A percentile compares a stretch with the other conserved stretches of the same genome.
These are phyloP conservation scores for Trichosurus vulpecula DNA, from an alignment of 2,797 vertebrate species.

Conservation along the genomic window DNA sequence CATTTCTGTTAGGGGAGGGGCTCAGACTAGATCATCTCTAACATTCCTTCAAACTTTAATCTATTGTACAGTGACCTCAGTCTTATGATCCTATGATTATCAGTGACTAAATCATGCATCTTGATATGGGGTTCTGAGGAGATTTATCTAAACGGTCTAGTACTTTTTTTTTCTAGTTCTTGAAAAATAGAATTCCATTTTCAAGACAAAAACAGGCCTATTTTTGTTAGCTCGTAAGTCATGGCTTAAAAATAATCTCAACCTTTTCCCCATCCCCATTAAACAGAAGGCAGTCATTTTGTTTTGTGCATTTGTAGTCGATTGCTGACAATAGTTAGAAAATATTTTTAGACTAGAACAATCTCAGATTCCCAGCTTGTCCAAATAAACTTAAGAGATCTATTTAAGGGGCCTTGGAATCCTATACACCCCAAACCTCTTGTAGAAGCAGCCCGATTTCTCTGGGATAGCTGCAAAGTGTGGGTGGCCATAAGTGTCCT, in stretches of 20 bases:
- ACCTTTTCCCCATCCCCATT: neutral
- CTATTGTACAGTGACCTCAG: neutral
- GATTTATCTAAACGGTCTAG: neutral
- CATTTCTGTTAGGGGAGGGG: neutral
- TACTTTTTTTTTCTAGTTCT: neutral
- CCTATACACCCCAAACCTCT: neutral
- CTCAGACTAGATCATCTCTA: neutral
- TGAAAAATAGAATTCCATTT: slow-evolving; percentile 46
- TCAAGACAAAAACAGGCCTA: slow-evolving; percentile 17
- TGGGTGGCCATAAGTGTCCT: slow-evolving; percentile 64
- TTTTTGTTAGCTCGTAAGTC: slow-evolving; percentile 1
- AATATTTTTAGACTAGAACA: slow-evolving; percentile 26
- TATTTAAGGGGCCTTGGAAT: slow-evolving; percentile 24
- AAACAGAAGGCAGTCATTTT: slow-evolving; percentile 32
- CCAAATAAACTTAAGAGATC: slow-evolving; percentile 15
- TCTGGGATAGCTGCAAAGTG: slow-evolving; percentile 50
- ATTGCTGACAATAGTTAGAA: slow-evolving; percentile 49
- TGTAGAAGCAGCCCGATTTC: neutral
- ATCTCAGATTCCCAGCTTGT: slow-evolving; percentile 39
- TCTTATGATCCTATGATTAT: neutral
- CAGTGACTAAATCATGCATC: neutral
- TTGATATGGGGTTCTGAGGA: slow-evolving; percentile 5
- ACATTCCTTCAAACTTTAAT: neutral
- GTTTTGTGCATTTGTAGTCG: neutral
- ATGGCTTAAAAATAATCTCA: slow-evolving; percentile 1